Percentiles rank a stretch among this genome's conserved stretches.
phyloP scores from a whole-genome alignment of 2,888 invertebrate genomes.

The Campaea margaritaria region DNA sequence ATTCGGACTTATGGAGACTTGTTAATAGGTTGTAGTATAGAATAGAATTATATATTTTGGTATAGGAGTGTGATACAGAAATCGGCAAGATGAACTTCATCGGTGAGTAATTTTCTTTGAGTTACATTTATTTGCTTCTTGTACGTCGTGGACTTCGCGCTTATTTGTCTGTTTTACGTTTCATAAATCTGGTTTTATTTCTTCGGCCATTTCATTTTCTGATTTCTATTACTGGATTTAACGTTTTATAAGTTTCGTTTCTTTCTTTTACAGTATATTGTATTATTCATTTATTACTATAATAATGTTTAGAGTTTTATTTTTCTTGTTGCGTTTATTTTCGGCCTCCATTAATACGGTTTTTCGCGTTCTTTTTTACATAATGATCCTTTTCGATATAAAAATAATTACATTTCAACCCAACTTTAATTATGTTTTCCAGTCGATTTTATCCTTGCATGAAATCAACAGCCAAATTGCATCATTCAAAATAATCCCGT shows the following conservation, averaged over 20 bases:
- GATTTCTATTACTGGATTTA: neutral
- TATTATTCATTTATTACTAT: no score
- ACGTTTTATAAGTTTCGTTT: neutral
- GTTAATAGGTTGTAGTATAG: slow-evolving; percentile 60
- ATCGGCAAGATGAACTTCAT: slow-evolving; percentile 77
- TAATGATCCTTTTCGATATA: no score
- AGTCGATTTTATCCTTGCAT: no score
- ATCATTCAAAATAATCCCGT: no score
- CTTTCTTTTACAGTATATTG: no score
- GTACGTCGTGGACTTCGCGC: neutral
- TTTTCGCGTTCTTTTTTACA: no score
- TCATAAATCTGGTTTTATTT: neutral
- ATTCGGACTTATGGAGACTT: slow-evolving; percentile 71
- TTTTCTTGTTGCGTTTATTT: no score
- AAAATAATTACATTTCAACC: no score
- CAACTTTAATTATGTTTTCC: no score
- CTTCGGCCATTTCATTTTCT: neutral
- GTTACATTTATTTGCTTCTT: neutral
- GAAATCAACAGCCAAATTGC: no score
- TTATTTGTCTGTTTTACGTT: neutral
- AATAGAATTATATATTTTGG: slow-evolving; percentile 49
- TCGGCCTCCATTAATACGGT: no score
- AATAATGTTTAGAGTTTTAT: no score
- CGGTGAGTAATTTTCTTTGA: slow-evolving; percentile 64
- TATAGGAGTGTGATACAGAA: slow-evolving; percentile 59